Evolutionary conservation across 1,140 invertebrate genomes (phyloP), one percentile per base, ranked within the genome.

Genomic region (Fopius arisanus): DNA sequence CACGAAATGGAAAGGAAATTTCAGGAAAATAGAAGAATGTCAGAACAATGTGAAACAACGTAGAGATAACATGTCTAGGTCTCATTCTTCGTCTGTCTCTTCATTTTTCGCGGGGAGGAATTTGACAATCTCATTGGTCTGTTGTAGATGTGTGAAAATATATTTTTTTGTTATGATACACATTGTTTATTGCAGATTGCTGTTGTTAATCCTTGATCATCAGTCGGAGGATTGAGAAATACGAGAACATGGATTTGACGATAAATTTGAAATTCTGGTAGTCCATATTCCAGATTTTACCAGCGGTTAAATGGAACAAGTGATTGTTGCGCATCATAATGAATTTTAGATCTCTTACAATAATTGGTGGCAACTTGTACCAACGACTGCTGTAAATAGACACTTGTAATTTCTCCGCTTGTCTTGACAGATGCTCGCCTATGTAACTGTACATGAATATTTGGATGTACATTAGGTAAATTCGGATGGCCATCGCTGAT

Each of bases 391-490:
- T 69, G 59, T 70, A 73, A n/a, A 70, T 41, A 9, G 75, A 71
- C 26, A 63, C 3, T 70, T 67, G 67, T 37, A 76, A 65, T 28
- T 73, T 70, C 54, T 70, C 68, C 2, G 66, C 33, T 62, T 59
- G 67, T 0, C 21, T 41, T 23, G 62, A 41, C 16, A 76, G 68
- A n/a, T 37, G 26, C 19, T 76, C 71, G 10, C 71, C 75, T 5
- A 73, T 73, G 23, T 67, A 76, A 19, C 75, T 67, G 37, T 76
- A 76, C 21, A 76, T 59, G 51, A 70, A 76, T 62, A 76, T 43
- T 63, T 76, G 75, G 1, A 73, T 66, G 16, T 31, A 65, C 29
- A 65, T 31, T 7, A 65, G n/a, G 29, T 31, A 65, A 31, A 65
- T 65, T 31, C 62, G 33, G 7, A 65, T 33, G 3, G 28, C 16